Percentiles rank a stretch among this genome's conserved stretches.
Evolutionary conservation across 2,113 vertebrate species (phyloP).

Genomic region (Corythornis cristatus): DNA sequence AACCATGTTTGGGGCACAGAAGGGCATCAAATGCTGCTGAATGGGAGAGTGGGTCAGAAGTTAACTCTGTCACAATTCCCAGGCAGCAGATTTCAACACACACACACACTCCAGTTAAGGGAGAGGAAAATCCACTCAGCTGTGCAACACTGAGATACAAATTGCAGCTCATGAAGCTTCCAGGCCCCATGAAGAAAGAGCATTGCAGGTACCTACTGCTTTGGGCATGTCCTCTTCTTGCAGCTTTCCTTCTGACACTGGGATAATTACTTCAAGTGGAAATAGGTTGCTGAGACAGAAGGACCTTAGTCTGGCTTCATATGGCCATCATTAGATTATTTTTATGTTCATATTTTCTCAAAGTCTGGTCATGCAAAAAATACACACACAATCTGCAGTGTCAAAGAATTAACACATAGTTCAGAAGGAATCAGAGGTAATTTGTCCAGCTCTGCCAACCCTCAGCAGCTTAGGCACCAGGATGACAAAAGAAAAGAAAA

Average conservation of each 20-base stretch:
- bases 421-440: neutral
- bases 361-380: neutral
- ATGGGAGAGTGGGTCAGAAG: neutral
- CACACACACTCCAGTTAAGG: neutral
- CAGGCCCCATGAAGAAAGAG: neutral
- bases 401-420: neutral
- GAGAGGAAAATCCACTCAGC: neutral
- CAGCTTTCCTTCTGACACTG: neutral
- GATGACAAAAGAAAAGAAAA: conserved; percentile 23
- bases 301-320: neutral
- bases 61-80: neutral
- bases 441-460: neutral
- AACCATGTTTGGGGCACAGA: neutral
- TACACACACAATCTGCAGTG: neutral
- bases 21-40: neutral
- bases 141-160: neutral
- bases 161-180: neutral
- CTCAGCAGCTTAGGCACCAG: neutral
- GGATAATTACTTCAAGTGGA: neutral
- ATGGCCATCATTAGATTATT: neutral
- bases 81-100: neutral
- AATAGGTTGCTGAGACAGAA: neutral
- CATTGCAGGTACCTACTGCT: neutral
- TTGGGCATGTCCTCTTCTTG: neutral
- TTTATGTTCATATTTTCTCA: neutral